phyloP scores from a whole-genome alignment of 2,113 vertebrate species.

The Illadopsis cleaveri region DNA sequence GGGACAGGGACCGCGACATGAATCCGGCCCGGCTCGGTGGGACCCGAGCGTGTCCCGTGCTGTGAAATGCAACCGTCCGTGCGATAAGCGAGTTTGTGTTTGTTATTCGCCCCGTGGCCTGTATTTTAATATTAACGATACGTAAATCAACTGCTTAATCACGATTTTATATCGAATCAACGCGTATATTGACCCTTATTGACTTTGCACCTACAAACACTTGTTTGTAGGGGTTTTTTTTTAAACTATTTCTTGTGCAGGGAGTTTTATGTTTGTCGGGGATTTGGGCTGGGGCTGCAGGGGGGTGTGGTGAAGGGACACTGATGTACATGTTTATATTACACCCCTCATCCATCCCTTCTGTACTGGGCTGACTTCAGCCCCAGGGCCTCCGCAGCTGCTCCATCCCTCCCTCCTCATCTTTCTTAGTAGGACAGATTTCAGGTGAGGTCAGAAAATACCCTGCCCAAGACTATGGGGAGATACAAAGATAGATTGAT shows the following conservation, averaged over 20 bases:
- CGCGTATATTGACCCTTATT: not conserved
- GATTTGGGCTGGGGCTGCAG: not conserved
- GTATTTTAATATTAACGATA: not conserved
- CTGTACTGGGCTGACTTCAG: not conserved
- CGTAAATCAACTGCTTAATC: not conserved
- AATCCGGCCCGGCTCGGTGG: fast-evolving
- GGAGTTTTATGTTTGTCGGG: not conserved
- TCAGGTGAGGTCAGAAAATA: not conserved
- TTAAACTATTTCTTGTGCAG: not conserved
- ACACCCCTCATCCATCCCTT: no score
- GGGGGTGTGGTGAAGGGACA: not conserved
- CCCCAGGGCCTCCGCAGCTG: not conserved
- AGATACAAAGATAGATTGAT: not conserved
- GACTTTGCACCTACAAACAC: not conserved
- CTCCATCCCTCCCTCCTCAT: not conserved
- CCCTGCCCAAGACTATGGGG: not conserved
- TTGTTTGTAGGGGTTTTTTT: not conserved
- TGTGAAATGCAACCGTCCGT: not conserved
- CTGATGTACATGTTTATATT: not conserved
- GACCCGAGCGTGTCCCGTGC: not conserved
- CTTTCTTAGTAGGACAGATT: not conserved
- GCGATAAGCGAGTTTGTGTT: not conserved
- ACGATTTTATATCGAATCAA: not conserved
- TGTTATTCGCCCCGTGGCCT: not conserved
- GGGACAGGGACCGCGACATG: no score